Base-by-base conservation (phyloP, 2,797 vertebrate species). In the Lepidocolaptes lacrymiger region DNA sequence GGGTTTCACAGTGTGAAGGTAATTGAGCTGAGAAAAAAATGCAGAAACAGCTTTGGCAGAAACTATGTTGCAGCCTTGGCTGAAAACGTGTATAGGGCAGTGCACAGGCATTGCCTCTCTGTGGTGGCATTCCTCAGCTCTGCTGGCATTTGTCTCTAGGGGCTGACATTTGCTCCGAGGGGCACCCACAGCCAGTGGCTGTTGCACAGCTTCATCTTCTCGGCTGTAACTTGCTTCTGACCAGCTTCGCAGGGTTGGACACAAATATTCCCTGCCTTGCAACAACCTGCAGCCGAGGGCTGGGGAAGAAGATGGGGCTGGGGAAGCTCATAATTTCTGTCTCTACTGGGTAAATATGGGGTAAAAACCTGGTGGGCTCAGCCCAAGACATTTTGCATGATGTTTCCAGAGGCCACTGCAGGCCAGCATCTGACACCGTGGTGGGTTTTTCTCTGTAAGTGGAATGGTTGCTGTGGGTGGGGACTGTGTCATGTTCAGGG, bases 71-170 rank as follows among this genome's bases (percentile, higher is more conserved):
- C 56, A 67, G 0, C 55, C 34, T 84, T 28, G 43, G 37, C 49
- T 73, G 48, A 59, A 43, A 0, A 0, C 16, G 8, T 2, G 5
- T 5, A 3, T 0, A 5, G 32, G 14, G 13, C 0, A 0, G 7
- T 43, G 52, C 71, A 39, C 4, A 6, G 49, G 16, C 34, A 8
- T 48, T 37, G 32, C 19, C 6, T 63, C 27, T 72, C 36, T 44
- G 51, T 30, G 28, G 14, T 69, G 51, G 20, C 32, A 11, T 52
- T 82, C 7, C 74, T 81, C 2, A 3, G 12, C 68, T 89, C 75
- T 64, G 34, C 80, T 81, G 79, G 61, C 17, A 10, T 71, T 86
- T 43, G 20, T 63, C 24, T 63, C 0, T 5, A 41, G 26, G 26
- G 41, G 12, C 56, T 93, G 32, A 61, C 52, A 16, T 1, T 2